Percentiles rank a stretch among this genome's conserved stretches.
Evolutionary conservation across 64 coral and sea anemone genomes (phyloP).

Genomic region (Montipora cactus): DNA sequence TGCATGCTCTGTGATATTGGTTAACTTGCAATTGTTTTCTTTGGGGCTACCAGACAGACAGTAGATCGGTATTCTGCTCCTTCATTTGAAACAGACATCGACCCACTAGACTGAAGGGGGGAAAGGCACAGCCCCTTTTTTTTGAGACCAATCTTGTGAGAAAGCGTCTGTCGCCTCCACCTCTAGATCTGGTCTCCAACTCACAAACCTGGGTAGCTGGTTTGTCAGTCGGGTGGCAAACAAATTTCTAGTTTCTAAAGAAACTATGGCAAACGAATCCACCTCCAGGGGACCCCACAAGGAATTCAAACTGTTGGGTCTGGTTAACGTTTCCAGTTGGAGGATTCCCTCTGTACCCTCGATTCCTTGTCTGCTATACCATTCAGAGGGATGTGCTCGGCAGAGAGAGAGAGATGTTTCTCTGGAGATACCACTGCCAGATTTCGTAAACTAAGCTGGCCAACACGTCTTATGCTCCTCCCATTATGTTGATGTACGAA

Average conservation of each 20-base stretch:
- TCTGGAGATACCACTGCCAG: conserved; percentile 62
- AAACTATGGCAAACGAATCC: conserved; percentile 16
- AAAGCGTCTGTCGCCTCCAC: conserved; percentile 68
- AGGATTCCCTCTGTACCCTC: neutral
- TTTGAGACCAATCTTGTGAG: conserved; percentile 37
- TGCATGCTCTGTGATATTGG: too few relatives aligned
- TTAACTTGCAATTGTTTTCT: too few relatives aligned
- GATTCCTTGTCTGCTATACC: conserved; percentile 50
- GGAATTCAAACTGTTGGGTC: neutral
- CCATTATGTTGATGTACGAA: conserved; percentile 46
- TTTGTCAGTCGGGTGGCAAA: neutral
- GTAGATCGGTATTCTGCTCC: neutral
- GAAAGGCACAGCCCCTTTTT: conserved; percentile 20
- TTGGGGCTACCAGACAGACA: neutral
- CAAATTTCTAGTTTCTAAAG: too few relatives aligned
- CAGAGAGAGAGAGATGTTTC: neutral
- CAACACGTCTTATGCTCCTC: conserved; percentile 40
- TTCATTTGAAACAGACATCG: conserved; percentile 13
- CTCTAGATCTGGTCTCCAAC: neutral
- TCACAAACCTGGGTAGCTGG: too few relatives aligned
- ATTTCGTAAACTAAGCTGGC: conserved; percentile 61
- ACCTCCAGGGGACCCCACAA: neutral
- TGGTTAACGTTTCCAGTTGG: conserved; percentile 23
- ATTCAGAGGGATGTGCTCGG: conserved; percentile 25
- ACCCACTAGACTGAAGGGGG: conserved; percentile 50